These are phyloP conservation scores for Bombyx huttoni DNA, from an alignment of 2,888 invertebrate species.

Conservation along the genomic window DNA sequence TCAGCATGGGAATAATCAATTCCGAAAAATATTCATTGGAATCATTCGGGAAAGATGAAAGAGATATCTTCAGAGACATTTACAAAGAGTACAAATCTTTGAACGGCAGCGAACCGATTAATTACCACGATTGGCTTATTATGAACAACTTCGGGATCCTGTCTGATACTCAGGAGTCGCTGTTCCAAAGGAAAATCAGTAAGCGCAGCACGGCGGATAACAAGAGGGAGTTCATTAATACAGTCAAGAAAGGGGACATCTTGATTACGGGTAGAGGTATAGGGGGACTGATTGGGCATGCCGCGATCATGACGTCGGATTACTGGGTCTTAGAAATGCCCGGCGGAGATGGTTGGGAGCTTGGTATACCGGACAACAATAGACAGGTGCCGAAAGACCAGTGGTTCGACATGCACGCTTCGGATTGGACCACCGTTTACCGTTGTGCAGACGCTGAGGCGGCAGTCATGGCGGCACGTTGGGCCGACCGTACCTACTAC, in stretches of 20 bases:
- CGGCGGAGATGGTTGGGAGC: constrained; percentile 25
- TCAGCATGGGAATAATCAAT: constrained; percentile 45
- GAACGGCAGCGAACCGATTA: constrained; percentile 26
- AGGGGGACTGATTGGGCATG: constrained; percentile 33
- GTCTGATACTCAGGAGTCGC: constrained; percentile 35
- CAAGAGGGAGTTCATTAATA: constrained; percentile 32
- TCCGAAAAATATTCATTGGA: constrained; percentile 37
- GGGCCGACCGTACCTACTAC: constrained; percentile 36
- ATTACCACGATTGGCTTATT: constrained; percentile 44
- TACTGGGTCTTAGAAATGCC: constrained; percentile 40
- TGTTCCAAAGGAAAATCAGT: constrained; percentile 33
- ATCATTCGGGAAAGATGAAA: constrained; percentile 34
- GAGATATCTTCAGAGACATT: constrained; percentile 33
- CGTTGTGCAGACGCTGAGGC: constrained; percentile 23
- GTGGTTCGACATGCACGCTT: constrained; percentile 34
- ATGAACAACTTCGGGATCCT: constrained; percentile 43
- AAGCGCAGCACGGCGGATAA: constrained; percentile 32
- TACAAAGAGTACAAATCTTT: constrained; percentile 24
- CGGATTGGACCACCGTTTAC: constrained; percentile 38
- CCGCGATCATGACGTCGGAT: constrained; percentile 39
- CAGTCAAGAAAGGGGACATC: constrained; percentile 34
- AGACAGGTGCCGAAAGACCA: constrained; percentile 27
- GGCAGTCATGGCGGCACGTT: constrained; percentile 26
- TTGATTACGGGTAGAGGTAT: constrained; percentile 25
- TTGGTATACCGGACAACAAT: constrained; percentile 32